Percentiles rank a stretch among this genome's conserved stretches.
Conservation (phyloP, 2,888 invertebrate species). For the Pristionchus maxplancki region DNA sequence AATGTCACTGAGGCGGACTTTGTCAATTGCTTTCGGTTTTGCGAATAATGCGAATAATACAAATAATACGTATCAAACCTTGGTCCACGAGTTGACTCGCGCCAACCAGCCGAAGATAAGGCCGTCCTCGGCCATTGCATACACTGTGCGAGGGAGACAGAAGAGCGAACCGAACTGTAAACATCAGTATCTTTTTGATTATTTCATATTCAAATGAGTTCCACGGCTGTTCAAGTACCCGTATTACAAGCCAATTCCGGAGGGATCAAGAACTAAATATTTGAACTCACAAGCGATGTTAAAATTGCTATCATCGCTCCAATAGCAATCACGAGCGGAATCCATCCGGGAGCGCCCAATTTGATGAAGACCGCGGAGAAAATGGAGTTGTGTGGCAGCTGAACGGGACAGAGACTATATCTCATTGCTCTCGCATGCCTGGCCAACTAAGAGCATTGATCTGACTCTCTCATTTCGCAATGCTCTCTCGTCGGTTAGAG, state of each 20-base stretch:
- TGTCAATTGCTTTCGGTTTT: neutral
- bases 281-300: neutral
- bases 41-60: neutral
- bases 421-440: too few relatives aligned
- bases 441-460: too few relatives aligned
- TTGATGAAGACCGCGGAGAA: conserved; percentile 21
- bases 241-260: too few relatives aligned
- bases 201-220: neutral
- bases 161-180: conserved; percentile 61
- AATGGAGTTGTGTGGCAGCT: conserved; percentile 7
- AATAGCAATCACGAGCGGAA: neutral
- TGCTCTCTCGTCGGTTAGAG: neutral
- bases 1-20: neutral
- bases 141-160: conserved; percentile 61
- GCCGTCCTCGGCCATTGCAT: conserved; percentile 68
- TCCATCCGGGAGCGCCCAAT: conserved; percentile 10
- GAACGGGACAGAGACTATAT: too few relatives aligned
- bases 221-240: neutral
- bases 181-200: neutral
- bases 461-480: too few relatives aligned
- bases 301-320: conserved; percentile 36
- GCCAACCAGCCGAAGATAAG: conserved; percentile 63
- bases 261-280: too few relatives aligned
- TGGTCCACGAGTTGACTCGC: conserved; percentile 56
- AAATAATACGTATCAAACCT: conserved; percentile 55